A percentile compares a stretch with the other conserved stretches of the same genome.
phyloP scores from a whole-genome alignment of 2,888 invertebrate species.

The Perdita meconis region DNA sequence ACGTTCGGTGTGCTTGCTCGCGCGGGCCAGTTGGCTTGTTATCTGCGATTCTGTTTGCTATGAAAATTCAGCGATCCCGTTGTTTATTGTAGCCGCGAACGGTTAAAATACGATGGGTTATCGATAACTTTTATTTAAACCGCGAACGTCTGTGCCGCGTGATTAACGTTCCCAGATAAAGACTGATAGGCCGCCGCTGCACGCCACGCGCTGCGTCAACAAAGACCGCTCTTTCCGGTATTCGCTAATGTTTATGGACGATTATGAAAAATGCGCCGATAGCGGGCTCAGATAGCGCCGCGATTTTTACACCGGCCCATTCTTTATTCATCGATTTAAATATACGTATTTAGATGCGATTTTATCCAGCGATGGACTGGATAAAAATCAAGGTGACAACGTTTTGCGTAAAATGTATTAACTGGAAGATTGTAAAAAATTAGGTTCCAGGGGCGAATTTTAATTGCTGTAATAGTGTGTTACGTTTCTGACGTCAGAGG shows the following conservation, averaged over 20 bases:
- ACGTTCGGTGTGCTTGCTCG: constrained; percentile 19
- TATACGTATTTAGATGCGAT: no score
- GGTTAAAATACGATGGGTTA: constrained; percentile 41
- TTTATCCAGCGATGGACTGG: background rate
- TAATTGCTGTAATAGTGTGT: background rate
- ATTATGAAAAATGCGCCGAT: constrained; percentile 9
- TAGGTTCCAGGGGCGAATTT: background rate
- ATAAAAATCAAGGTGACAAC: background rate
- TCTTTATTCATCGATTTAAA: background rate
- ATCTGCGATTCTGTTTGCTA: constrained; percentile 48
- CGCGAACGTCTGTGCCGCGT: constrained; percentile 35
- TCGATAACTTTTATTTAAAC: constrained; percentile 44
- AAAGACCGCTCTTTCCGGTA: constrained; percentile 13
- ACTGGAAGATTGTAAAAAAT: background rate
- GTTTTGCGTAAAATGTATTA: background rate
- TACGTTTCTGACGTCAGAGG: background rate
- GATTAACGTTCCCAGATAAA: constrained; percentile 51
- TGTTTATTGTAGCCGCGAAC: constrained; percentile 36
- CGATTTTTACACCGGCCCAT: background rate
- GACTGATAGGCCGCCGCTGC: constrained; percentile 19
- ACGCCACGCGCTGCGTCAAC: constrained; percentile 9
- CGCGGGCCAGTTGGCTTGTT: constrained; percentile 14
- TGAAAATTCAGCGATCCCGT: constrained; percentile 47
- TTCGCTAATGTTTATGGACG: constrained; percentile 13
- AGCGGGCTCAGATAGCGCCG: background rate